Percentiles rank a stretch among this genome's conserved stretches.
phyloP scores from a whole-genome alignment of 1,140 invertebrate genomes.

The Aphaenogaster rudis region DNA sequence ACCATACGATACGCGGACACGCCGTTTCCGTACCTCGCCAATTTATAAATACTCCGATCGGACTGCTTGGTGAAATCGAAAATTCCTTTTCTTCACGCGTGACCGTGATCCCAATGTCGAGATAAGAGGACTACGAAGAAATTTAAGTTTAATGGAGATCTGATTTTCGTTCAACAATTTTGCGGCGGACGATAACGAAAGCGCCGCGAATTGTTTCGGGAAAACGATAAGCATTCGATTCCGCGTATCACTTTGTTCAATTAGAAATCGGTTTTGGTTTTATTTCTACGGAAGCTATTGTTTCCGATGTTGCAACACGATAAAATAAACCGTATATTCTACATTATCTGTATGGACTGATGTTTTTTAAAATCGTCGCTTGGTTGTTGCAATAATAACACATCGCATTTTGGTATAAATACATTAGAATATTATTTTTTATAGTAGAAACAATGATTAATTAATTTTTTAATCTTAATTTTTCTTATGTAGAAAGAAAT shows the following conservation, averaged over 20 bases:
- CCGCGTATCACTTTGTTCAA: constrained; percentile 17
- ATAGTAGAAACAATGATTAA: neutral
- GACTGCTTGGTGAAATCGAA: neutral
- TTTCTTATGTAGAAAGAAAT: neutral
- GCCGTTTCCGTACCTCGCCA: neutral
- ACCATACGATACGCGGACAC: neutral
- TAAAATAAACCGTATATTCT: constrained; percentile 28
- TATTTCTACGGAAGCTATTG: neutral
- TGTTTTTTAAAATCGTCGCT: constrained; percentile 27
- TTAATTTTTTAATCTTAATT: neutral
- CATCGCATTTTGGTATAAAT: neutral
- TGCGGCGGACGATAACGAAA: neutral
- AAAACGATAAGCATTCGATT: constrained; percentile 46
- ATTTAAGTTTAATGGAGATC: constrained; percentile 31
- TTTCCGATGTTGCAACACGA: neutral
- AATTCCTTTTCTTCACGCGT: neutral
- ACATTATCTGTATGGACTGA: constrained; percentile 11
- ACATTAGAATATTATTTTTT: neutral
- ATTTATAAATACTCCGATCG: constrained; percentile 27
- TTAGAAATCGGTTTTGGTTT: constrained; percentile 28
- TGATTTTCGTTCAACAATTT: neutral
- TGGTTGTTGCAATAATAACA: neutral
- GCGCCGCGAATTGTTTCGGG: constrained; percentile 27
- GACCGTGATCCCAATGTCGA: constrained; percentile 28
- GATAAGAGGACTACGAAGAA: constrained; percentile 3